Percentiles rank a stretch among this genome's conserved stretches.
Evolutionary conservation across 2,797 vertebrate genomes (phyloP).

Genomic region (Centropyge bicolor): DNA sequence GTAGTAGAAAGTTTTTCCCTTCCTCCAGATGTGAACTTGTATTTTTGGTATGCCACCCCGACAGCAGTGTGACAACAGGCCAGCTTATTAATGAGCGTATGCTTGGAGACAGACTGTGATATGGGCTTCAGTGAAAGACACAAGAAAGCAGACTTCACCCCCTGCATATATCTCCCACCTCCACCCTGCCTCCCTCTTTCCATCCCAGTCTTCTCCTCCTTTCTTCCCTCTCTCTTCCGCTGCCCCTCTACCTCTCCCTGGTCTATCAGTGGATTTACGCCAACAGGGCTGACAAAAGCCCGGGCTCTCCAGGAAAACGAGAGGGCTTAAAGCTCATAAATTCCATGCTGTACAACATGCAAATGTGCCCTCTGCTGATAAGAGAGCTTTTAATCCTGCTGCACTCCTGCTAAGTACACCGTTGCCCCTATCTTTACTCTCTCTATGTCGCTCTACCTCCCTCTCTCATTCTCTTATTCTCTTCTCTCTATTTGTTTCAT

Average conservation of each 20-base stretch:
- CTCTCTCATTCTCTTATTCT: conserved; percentile 42
- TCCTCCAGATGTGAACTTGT: conserved; percentile 16
- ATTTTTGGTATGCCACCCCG: conserved; percentile 11
- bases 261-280: conserved; percentile 79
- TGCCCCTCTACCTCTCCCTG: conserved; percentile 35
- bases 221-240: conserved; percentile 5
- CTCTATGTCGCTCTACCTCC: conserved; percentile 64
- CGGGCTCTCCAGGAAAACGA: conserved; percentile 82
- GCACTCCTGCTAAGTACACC: conserved; percentile 78
- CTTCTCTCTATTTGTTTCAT: conserved; percentile 33
- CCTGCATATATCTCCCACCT: neutral
- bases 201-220: neutral
- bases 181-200: neutral
- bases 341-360: conserved; percentile 85
- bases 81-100: conserved; percentile 50
- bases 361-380: conserved; percentile 87
- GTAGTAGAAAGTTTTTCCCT: conserved; percentile 21
- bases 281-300: conserved; percentile 81
- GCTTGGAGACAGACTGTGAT: conserved; percentile 28
- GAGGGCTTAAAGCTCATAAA: conserved; percentile 84
- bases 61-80: conserved; percentile 29
- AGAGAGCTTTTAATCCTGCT: conserved; percentile 86
- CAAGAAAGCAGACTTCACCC: conserved; percentile 41
- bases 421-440: conserved; percentile 74
- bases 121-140: conserved; percentile 12